Evolutionary conservation across 2,888 invertebrate genomes (phyloP), one percentile per base, ranked within the genome.

Genomic region (Doris montereyensis): DNA sequence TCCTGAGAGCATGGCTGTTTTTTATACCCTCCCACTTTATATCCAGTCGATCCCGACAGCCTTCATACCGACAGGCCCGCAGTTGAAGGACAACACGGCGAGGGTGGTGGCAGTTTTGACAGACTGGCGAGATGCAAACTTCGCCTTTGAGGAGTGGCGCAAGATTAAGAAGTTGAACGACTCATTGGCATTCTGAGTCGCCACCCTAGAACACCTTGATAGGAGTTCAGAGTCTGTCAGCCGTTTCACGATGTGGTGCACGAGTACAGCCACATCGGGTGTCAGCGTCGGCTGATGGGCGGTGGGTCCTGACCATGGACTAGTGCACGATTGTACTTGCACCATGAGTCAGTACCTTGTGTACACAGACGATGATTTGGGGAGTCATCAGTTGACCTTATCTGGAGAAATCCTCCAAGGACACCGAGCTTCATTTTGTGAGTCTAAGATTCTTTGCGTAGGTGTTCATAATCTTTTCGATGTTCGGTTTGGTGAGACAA

Each of bases 101-200:
- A 76, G 41, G 13, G n/a, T 21, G 24, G 24, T 60, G 2, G 71
- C 77, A 8, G 60, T 77, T 21, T 77, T 34, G 3, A 77, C 62
- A 13, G 21, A 13, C 8, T 21, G 26, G 0, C n/a, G 35, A 3
- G 21, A 32, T 8, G 77, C 52, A 77, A 70, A 71, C n/a, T 58
- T 35, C 2, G 17, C 35, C 74, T 78, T 78, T 1, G 17, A 68
- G 24, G 67, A 70, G 8, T 58, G 75, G 2, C 10, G 8, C 77
- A 68, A 74, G 5, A 78, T 65, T 2, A 73, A 34, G 4, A 57
- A 67, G 35, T 78, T 62, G 35, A 74, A 73, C 8, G 35, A 32
- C 41, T 78, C 74, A 57, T 78, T 78, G 4, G 30, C 67, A 65
- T 78, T 78, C 28, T 78, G 78, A 26, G 78, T 78, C 17, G n/a